Percentiles rank a stretch among this genome's conserved stretches.
phyloP scores from a whole-genome alignment of 2,113 vertebrate species.

The Cnemophilus loriae region DNA sequence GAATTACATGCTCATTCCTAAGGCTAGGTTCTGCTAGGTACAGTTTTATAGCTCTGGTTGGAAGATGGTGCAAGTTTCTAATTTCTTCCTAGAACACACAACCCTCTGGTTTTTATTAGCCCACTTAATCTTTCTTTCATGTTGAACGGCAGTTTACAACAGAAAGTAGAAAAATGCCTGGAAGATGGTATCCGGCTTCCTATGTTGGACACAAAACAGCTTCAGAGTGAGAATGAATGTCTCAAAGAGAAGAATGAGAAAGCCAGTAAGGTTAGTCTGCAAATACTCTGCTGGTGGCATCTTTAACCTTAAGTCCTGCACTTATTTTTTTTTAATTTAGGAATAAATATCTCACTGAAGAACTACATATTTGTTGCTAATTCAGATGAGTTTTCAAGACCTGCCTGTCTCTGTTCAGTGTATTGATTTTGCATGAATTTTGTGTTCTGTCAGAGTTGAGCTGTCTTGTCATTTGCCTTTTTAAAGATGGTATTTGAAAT shows the following conservation, averaged over 20 bases:
- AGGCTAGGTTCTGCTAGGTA: background rate
- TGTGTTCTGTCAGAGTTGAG: background rate
- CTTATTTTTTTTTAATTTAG: background rate
- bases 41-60: background rate
- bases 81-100: background rate
- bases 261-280: constrained; percentile 78
- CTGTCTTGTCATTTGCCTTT: background rate
- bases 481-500: background rate
- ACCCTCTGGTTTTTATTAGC: background rate
- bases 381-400: background rate
- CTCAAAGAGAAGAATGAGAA: constrained; percentile 82
- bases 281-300: background rate
- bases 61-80: background rate
- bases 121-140: background rate
- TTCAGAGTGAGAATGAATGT: constrained; percentile 84
- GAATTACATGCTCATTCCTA: background rate
- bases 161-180: constrained; percentile 93
- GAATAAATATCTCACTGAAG: background rate
- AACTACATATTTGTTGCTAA: background rate
- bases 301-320: background rate
- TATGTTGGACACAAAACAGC: constrained; percentile 88
- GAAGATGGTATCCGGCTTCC: constrained; percentile 91
- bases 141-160: constrained; percentile 80
- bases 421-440: background rate
- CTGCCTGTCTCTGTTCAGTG: background rate